Conservation (phyloP, 1,140 invertebrate genomes). For the Aphidius gifuensis region DNA sequence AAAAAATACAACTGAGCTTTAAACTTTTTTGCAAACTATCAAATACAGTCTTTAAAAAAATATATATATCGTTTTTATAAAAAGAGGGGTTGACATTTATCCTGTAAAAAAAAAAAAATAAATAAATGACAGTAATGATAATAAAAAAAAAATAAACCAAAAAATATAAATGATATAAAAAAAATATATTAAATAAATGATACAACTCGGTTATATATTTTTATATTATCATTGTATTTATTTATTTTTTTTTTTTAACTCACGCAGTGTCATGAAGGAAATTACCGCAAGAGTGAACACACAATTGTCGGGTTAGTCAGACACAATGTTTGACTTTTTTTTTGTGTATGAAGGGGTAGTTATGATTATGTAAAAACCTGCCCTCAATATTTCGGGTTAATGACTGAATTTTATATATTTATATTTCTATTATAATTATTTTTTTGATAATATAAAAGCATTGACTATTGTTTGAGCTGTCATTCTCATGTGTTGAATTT, state of each 20-base stretch:
- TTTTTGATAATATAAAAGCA: background rate
- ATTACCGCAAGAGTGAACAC: background rate
- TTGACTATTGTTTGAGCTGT: constrained; percentile 6
- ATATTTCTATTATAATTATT: background rate
- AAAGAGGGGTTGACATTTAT: background rate
- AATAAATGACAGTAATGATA: no score
- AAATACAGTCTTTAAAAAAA: no score
- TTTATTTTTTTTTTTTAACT: background rate
- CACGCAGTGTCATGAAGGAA: constrained; percentile 6
- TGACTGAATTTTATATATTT: no score
- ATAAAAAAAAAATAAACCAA: background rate
- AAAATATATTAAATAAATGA: constrained; percentile 7
- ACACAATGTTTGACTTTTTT: no score
- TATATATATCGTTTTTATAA: background rate
- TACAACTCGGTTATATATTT: background rate
- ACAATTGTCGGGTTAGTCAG: background rate
- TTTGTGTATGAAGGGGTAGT: no score
- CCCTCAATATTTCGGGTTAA: no score
- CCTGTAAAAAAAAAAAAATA: background rate
- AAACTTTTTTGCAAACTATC: background rate
- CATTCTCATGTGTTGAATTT: constrained; percentile 4
- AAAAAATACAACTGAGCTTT: background rate
- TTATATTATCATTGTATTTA: no score
- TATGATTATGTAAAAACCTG: no score
- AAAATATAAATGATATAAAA: background rate